Conservation (phyloP, 2,113 vertebrate genomes). For the Ammospiza caudacuta region DNA sequence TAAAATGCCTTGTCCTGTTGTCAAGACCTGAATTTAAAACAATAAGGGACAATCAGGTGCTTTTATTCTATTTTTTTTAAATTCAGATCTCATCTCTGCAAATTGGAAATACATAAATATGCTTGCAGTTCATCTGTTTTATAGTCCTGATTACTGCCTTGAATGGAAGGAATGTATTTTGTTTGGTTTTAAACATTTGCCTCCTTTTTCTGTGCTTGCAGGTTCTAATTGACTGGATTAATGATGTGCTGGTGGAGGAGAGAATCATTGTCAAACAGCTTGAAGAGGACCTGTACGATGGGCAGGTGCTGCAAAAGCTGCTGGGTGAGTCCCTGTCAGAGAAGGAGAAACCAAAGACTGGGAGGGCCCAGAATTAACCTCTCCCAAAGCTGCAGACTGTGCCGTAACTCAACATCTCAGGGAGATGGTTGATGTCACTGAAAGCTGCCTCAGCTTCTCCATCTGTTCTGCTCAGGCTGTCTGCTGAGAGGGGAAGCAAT, state of each 20-base stretch:
- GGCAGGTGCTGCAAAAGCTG: slow-evolving; percentile 96
- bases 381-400: neutral
- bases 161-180: fast-evolving
- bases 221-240: slow-evolving; percentile 97
- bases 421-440: neutral
- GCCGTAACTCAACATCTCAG: neutral
- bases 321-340: slow-evolving; percentile 80
- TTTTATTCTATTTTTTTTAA: neutral
- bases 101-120: neutral
- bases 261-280: slow-evolving; percentile 96
- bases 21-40: neutral
- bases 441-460: neutral
- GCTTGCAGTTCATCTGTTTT: neutral
- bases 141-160: neutral
- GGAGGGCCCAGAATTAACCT: neutral
- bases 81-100: neutral
- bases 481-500: neutral
- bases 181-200: neutral
- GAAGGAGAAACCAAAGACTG: neutral
- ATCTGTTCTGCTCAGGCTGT: neutral
- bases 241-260: slow-evolving; percentile 92
- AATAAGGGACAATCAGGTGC: neutral
- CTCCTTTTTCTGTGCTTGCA: slow-evolving; percentile 19
- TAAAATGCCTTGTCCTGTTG: neutral
- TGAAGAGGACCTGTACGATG: slow-evolving; percentile 96